These are phyloP conservation scores for Cheirogaleus major DNA, from an alignment of 2,797 vertebrate genomes.

Conservation along the genomic window DNA sequence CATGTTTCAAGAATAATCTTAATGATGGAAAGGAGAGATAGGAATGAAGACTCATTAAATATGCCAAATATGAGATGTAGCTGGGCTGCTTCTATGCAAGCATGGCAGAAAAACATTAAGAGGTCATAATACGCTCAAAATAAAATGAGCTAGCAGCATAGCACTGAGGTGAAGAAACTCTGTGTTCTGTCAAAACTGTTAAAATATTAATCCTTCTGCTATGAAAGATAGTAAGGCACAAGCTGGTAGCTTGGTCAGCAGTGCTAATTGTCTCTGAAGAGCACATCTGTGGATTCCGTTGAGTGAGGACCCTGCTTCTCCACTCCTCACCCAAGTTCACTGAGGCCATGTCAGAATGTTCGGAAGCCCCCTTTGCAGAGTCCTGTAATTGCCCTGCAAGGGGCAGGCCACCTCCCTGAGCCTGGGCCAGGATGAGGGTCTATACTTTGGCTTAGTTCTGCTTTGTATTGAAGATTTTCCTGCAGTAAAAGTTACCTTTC, in stretches of 20 bases:
- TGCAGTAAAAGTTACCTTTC: not conserved
- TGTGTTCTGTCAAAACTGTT: not conserved
- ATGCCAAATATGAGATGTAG: constrained; percentile 33
- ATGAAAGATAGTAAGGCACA: not conserved
- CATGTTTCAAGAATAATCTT: constrained; percentile 60
- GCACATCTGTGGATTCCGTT: too few species aligned
- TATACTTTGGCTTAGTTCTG: not conserved
- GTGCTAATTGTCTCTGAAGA: not conserved
- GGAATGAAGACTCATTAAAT: constrained; percentile 56
- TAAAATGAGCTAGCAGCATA: constrained; percentile 1
- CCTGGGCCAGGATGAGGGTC: not conserved
- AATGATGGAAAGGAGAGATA: constrained; percentile 62
- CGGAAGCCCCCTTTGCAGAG: not conserved
- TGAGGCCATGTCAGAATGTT: not conserved
- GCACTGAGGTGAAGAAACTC: not conserved
- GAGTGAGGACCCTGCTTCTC: not conserved
- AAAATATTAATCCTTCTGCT: not conserved
- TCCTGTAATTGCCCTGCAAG: not conserved
- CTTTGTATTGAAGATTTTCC: not conserved
- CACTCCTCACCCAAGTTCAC: not conserved
- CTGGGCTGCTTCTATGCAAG: not conserved
- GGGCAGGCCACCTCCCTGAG: not conserved
- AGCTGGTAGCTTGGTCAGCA: not conserved
- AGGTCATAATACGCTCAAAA: not conserved
- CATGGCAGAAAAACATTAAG: not conserved